Conservation (phyloP, 1,140 invertebrate genomes). For the Goniozus legneri region DNA sequence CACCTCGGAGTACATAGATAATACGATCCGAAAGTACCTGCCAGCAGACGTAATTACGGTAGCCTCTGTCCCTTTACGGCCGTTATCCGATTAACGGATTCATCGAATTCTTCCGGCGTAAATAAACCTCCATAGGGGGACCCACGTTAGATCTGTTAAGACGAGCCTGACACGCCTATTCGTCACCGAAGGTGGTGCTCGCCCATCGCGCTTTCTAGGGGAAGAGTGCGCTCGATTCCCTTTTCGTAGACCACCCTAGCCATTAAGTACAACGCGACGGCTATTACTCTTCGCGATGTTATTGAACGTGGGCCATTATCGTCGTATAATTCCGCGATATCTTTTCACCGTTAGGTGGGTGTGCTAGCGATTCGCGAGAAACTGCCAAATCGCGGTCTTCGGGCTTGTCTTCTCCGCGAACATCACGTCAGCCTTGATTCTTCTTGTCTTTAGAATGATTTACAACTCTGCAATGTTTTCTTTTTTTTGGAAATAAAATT, state of each 20-base stretch:
- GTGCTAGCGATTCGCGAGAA: slow-evolving; percentile 16
- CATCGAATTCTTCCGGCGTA: neutral
- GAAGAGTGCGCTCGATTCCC: slow-evolving; percentile 30
- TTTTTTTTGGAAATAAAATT: no score
- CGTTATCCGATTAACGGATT: neutral
- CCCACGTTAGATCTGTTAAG: no score
- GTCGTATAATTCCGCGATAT: slow-evolving; percentile 37
- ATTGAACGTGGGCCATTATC: slow-evolving; percentile 34
- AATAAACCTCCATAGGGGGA: no score
- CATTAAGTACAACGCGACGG: slow-evolving; percentile 34
- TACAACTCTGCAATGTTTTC: no score
- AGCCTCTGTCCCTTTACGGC: neutral
- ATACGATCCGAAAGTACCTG: no score
- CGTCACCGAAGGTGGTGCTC: slow-evolving; percentile 23
- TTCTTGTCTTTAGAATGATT: no score
- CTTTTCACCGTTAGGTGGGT: slow-evolving; percentile 23
- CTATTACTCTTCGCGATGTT: slow-evolving; percentile 36
- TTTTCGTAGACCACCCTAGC: slow-evolving; percentile 24
- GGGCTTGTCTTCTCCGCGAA: neutral
- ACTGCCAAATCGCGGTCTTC: slow-evolving; percentile 16
- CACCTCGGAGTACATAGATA: no score
- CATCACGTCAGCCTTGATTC: no score
- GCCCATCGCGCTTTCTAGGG: slow-evolving; percentile 6
- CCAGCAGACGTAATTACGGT: no score
- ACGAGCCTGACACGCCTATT: slow-evolving; percentile 21